These are phyloP conservation scores for Fukomys damarensis DNA, from an alignment of 2,113 vertebrate species.

Conservation along the genomic window DNA sequence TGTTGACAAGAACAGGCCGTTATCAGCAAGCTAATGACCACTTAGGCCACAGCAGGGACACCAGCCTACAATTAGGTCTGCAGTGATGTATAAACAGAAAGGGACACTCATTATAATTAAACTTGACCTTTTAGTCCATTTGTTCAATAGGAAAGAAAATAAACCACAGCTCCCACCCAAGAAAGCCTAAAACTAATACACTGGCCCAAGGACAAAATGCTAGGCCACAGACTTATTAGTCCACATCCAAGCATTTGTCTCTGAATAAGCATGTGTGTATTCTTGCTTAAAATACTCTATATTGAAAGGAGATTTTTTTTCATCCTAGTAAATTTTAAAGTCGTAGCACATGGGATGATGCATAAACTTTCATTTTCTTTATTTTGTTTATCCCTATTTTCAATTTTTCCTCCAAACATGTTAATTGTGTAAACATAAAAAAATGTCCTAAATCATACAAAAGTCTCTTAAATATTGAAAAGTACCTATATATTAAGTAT, in stretches of 20 bases:
- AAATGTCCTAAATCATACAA: neutral
- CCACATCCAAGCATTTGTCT: neutral
- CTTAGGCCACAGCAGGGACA: constrained; percentile 69
- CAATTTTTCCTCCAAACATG: neutral
- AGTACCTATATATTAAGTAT: neutral
- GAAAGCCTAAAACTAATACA: constrained; percentile 24
- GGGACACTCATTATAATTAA: constrained; percentile 74
- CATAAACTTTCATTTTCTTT: constrained; percentile 23
- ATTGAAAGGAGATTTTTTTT: neutral
- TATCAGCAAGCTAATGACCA: constrained; percentile 83
- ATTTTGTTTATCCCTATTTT: neutral
- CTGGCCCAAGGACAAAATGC: neutral
- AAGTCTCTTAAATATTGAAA: neutral
- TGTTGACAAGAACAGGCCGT: constrained; percentile 74
- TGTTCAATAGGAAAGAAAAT: constrained; percentile 76
- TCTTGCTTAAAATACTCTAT: neutral
- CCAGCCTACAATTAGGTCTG: constrained; percentile 82
- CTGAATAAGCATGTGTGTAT: neutral
- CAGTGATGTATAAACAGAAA: constrained; percentile 79
- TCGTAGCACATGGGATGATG: neutral
- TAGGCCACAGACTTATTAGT: neutral
- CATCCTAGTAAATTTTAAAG: constrained; percentile 3
- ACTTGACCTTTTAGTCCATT: constrained; percentile 74
- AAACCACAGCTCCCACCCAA: constrained; percentile 64
- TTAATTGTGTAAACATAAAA: neutral